Percentiles rank a stretch among this genome's conserved stretches.
Evolutionary conservation across 1,140 invertebrate species (phyloP).

Genomic region (Zeugodacus cucurbitae): DNA sequence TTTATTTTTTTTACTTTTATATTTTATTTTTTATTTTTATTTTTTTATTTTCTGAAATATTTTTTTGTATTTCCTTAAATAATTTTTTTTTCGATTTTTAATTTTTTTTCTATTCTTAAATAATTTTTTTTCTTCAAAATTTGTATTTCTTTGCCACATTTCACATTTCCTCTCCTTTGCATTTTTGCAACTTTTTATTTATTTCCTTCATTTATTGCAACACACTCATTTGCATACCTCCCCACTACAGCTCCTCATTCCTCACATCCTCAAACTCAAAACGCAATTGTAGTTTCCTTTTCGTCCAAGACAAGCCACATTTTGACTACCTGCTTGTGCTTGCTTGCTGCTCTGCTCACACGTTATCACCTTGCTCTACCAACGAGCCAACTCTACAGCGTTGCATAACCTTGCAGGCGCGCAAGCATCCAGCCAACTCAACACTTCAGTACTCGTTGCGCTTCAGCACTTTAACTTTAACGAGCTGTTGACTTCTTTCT

Average conservation of each 20-base stretch:
- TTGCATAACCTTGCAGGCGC: neutral
- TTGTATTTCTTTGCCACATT: constrained; percentile 4
- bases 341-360: neutral
- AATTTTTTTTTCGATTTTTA: neutral
- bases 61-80: neutral
- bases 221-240: constrained; percentile 11
- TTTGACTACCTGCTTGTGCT: neutral
- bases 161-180: neutral
- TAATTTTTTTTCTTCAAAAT: neutral
- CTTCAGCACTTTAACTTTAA: constrained; percentile 65
- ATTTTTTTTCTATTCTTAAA: neutral
- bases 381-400: neutral
- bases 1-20: neutral
- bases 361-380: neutral
- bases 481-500: constrained; percentile 64
- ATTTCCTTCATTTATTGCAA: neutral
- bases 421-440: neutral
- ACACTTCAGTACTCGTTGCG: constrained; percentile 32
- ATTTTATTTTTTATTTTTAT: neutral
- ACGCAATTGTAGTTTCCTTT: neutral
- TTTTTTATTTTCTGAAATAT: neutral
- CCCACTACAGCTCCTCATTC: constrained; percentile 11
- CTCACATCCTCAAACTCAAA: neutral
- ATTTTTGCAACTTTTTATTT: neutral
- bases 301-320: neutral